phyloP scores from a whole-genome alignment of 2,797 vertebrate genomes.

The Momotus momota region DNA sequence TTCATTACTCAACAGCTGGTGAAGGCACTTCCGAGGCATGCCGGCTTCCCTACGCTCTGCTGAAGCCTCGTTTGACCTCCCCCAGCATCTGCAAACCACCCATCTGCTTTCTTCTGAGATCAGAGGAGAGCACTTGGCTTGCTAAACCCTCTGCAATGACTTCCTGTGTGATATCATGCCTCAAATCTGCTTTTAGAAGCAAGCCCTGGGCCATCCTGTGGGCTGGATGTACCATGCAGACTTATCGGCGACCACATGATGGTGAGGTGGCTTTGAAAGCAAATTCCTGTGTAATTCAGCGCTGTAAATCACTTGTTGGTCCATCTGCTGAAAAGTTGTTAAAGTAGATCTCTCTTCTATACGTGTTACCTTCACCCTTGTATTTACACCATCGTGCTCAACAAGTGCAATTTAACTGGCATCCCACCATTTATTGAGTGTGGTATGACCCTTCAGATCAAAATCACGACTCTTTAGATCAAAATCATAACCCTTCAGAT shows the following conservation, averaged over 20 bases:
- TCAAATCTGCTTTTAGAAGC: constrained; percentile 20
- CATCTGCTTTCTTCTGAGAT: background rate
- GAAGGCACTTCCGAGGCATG: background rate
- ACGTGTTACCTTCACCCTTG: background rate
- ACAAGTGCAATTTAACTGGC: background rate
- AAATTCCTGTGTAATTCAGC: constrained; percentile 27
- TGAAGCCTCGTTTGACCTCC: background rate
- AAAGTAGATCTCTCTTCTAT: background rate
- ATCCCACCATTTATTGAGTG: background rate
- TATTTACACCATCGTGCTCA: background rate
- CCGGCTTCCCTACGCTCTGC: rapidly evolving
- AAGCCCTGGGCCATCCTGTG: background rate
- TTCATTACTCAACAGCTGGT: background rate
- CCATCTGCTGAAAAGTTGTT: background rate
- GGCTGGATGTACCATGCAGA: background rate
- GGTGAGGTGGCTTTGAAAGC: constrained; percentile 21
- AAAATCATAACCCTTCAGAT: background rate
- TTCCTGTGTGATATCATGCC: constrained; percentile 59
- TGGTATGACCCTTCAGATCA: background rate
- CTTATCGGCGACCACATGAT: constrained; percentile 1
- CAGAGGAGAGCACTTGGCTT: constrained; percentile 12
- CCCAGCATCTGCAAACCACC: constrained; percentile 33
- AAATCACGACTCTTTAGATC: background rate
- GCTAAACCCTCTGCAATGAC: background rate
- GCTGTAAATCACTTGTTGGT: rapidly evolving